Percentiles rank a stretch among this genome's conserved stretches.
Conservation (phyloP, 2,113 vertebrate genomes). For the Pithys albifrons region DNA sequence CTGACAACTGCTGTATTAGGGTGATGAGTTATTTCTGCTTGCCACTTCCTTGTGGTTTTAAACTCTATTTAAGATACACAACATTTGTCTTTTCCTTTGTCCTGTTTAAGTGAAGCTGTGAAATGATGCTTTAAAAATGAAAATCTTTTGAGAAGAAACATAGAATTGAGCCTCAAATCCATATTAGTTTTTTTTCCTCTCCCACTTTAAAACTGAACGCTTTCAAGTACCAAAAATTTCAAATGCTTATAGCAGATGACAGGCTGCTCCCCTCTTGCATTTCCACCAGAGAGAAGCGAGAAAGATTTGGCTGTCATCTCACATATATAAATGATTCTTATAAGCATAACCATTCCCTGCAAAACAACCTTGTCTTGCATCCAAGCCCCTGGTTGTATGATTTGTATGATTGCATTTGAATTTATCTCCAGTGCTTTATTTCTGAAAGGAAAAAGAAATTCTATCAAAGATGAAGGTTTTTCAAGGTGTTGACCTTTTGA, state of each 20-base stretch:
- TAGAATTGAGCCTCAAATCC: not conserved
- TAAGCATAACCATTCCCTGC: not conserved
- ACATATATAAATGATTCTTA: not conserved
- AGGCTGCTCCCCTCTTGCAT: not conserved
- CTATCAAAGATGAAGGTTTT: not conserved
- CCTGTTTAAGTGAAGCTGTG: not conserved
- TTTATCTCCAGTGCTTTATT: not conserved
- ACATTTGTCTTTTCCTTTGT: too few relatives aligned
- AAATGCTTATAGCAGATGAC: not conserved
- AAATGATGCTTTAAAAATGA: not conserved
- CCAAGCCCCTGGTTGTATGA: not conserved
- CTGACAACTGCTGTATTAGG: not conserved
- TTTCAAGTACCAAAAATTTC: not conserved
- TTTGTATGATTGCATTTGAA: not conserved
- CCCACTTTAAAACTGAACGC: not conserved
- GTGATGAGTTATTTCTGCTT: not conserved
- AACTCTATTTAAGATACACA: not conserved
- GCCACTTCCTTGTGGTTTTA: not conserved
- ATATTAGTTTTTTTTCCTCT: not conserved
- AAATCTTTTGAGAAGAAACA: not conserved
- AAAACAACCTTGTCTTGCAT: not conserved
- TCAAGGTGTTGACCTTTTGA: conserved; percentile 13
- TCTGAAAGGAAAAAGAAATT: not conserved
- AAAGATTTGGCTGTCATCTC: not conserved
- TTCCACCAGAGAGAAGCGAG: not conserved